Base-by-base conservation (phyloP, 2,888 invertebrate genomes). In the Antitype chi region DNA sequence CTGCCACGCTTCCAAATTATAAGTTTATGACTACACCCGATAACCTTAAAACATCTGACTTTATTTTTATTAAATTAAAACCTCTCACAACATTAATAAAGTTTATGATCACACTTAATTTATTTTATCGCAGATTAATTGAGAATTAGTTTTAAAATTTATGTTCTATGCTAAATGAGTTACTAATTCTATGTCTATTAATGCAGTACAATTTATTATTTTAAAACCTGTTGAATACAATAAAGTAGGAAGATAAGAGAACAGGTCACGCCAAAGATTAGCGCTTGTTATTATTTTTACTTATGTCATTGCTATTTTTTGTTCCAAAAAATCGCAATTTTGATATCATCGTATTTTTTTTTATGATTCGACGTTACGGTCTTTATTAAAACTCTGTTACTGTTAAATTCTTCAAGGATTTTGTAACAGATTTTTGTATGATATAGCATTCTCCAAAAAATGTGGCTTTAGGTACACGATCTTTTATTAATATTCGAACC, bases 51-150 rank as follows among this genome's bases (percentile, higher is more conserved):
- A 69, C 53, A 66, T 77, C 71, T 83, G 70, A 76, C 71, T 80
- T 81, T 76, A 83, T 84, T 85, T 85, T 84, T 76, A 86, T 83
- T 87, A 70, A 83, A 86, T 83, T 82, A 81, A 81, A 85, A 88
- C 76, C 72, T 81, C 80, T 80, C 67, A 81, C 78, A 63, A 79
- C 81, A 80, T 85, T 75, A 80, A 81, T 83, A 82, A 84, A 81
- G 68, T 87, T 88, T 85, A 87, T 86, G 81, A 78, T 80, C 82
- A 79, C 76, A 84, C 53, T 69, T 78, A 87, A 89, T 88, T 82
- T 85, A 87, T 84, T 88, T 89, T 87, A 89, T 88, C 52, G 85
- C 69, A 82, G 76, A 84, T 88, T 88, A 89, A 89, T 88, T 85
- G 87, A 80, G 74, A 82, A 85, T 87, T 84, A 81, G 84, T 85